phyloP scores from a whole-genome alignment of 2,888 invertebrate species.

The Sycophila texana region DNA sequence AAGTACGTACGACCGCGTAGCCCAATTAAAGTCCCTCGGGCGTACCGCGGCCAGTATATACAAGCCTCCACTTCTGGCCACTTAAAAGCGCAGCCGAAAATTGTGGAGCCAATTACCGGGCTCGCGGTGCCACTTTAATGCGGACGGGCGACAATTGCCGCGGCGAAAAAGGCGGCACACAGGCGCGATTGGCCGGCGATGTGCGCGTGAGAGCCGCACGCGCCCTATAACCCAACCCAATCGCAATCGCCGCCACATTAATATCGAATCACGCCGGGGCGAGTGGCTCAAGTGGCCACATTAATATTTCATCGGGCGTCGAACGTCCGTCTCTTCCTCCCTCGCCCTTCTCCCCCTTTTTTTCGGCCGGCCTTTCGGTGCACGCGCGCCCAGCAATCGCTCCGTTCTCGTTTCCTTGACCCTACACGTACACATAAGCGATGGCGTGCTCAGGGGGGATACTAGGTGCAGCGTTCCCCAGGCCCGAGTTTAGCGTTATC shows the following conservation, averaged over 20 bases:
- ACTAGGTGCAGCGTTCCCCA: too few relatives aligned
- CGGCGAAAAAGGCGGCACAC: too few relatives aligned
- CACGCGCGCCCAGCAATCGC: too few relatives aligned
- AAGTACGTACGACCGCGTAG: not conserved
- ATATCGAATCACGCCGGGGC: conserved; percentile 7
- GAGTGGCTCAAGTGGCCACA: not conserved
- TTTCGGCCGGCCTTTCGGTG: not conserved
- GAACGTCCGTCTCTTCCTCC: too few relatives aligned
- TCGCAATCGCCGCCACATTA: not conserved
- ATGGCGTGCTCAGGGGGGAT: too few relatives aligned
- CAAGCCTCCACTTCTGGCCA: too few relatives aligned
- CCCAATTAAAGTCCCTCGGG: not conserved
- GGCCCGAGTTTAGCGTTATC: too few relatives aligned
- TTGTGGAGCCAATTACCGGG: not conserved
- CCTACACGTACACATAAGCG: too few relatives aligned
- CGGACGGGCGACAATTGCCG: not conserved
- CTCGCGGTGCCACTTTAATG: not conserved
- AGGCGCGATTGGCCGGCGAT: not conserved
- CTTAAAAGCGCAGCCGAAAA: too few relatives aligned
- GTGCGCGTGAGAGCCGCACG: too few relatives aligned
- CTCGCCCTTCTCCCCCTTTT: not conserved
- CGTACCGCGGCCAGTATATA: not conserved
- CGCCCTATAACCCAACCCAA: too few relatives aligned
- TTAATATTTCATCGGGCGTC: not conserved
- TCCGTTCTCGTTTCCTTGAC: too few relatives aligned